Percentiles rank a stretch among this genome's conserved stretches.
These are phyloP conservation scores for Drosophila serrata DNA, from an alignment of 1,140 invertebrate genomes.

Conservation along the genomic window DNA sequence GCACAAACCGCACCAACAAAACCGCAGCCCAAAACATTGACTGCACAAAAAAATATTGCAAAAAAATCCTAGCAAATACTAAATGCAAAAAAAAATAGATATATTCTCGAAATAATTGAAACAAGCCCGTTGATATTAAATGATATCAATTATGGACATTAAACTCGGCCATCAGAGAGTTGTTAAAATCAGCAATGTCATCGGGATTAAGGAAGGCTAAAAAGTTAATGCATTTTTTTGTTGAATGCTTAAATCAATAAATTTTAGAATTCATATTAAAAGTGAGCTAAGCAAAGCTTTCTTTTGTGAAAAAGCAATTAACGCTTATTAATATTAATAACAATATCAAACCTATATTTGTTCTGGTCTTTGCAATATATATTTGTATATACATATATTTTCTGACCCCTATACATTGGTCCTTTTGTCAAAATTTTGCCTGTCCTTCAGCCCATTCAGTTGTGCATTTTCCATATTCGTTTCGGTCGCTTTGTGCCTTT, in stretches of 20 bases:
- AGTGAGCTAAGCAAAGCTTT: neutral
- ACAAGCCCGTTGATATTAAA: conserved; percentile 23
- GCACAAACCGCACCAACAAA: conserved; percentile 55
- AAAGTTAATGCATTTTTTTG: conserved; percentile 3
- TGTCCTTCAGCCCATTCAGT: conserved; percentile 20
- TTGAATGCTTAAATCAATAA: neutral
- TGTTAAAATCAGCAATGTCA: conserved; percentile 14
- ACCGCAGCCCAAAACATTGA: conserved; percentile 52
- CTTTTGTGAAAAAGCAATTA: neutral
- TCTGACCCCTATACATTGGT: conserved; percentile 1
- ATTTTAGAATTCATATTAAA: neutral
- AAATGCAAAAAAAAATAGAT: conserved; percentile 6
- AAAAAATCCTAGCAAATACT: conserved; percentile 14
- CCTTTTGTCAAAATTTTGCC: conserved; percentile 7
- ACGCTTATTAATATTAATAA: neutral
- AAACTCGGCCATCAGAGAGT: conserved; percentile 19
- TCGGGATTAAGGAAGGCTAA: conserved; percentile 9
- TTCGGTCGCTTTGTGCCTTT: conserved; percentile 44
- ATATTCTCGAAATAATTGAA: conserved; percentile 31
- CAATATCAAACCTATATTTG: neutral
- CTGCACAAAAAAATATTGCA: conserved; percentile 16
- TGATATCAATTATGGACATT: conserved; percentile 43
- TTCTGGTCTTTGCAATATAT: too few species aligned
- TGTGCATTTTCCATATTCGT: conserved; percentile 39
- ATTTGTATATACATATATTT: neutral